Conservation (phyloP, 2,888 invertebrate genomes). For the Thera britannica region DNA sequence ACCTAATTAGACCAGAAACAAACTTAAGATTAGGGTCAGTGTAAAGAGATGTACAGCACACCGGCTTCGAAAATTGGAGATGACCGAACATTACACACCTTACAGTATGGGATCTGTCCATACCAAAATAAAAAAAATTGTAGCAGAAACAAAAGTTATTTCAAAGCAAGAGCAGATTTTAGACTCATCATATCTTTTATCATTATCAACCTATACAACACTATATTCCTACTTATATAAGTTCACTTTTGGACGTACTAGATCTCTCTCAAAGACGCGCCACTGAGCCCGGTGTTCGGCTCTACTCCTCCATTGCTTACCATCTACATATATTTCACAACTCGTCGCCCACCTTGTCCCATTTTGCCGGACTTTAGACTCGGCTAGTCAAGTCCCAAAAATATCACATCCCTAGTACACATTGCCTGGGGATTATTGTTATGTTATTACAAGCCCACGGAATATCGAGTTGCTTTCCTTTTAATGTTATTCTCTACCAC, state of each 20-base stretch:
- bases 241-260: too few species aligned
- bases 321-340: too few species aligned
- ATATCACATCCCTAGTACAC: constrained; percentile 16
- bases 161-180: background rate
- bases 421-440: constrained; percentile 54
- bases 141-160: too few species aligned
- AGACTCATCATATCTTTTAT: background rate
- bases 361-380: too few species aligned
- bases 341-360: background rate
- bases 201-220: too few species aligned
- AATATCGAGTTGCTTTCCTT: constrained; percentile 56
- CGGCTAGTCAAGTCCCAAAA: constrained; percentile 6
- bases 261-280: too few species aligned
- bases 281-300: too few species aligned
- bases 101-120: background rate
- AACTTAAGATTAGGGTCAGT: constrained; percentile 67
- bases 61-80: background rate
- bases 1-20: constrained; percentile 74
- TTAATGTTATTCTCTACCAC: constrained; percentile 52
- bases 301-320: too few species aligned
- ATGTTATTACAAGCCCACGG: constrained; percentile 49
- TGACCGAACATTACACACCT: background rate
- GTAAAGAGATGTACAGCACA: constrained; percentile 10
- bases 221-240: too few species aligned
- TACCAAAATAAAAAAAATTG: background rate